Conservation (phyloP, 1,140 invertebrate species). For the Heliothis subflexa region DNA sequence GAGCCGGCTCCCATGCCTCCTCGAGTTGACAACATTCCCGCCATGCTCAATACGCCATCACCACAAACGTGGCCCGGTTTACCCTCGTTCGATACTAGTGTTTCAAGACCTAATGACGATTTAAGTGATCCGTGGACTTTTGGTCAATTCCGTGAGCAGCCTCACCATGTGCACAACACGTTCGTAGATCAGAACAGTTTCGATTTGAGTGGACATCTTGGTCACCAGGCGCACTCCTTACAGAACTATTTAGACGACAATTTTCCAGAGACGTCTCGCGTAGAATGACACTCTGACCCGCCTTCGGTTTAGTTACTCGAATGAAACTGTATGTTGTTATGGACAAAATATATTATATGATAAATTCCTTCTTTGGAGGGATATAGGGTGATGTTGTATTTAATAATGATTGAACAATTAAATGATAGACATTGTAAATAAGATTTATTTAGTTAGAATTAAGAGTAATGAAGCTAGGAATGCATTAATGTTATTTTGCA, state of each 20-base stretch:
- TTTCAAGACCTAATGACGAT: conserved; percentile 59
- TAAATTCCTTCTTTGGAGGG: conserved; percentile 48
- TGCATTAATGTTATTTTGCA: conserved; percentile 83
- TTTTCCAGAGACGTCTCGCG: conserved; percentile 74
- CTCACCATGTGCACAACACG: conserved; percentile 70
- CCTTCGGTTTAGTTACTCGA: conserved; percentile 28
- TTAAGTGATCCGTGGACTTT: conserved; percentile 74
- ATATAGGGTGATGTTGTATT: conserved; percentile 64
- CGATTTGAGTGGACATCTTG: conserved; percentile 69
- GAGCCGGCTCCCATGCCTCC: conserved; percentile 61
- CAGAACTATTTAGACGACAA: conserved; percentile 74
- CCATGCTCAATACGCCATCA: conserved; percentile 67
- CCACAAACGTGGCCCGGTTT: conserved; percentile 67
- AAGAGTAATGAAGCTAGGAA: conserved; percentile 80
- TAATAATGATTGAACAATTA: conserved; percentile 78
- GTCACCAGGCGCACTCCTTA: conserved; percentile 64
- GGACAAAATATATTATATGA: conserved; percentile 42
- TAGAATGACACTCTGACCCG: conserved; percentile 72
- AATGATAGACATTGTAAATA: conserved; percentile 82
- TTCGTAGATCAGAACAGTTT: conserved; percentile 78
- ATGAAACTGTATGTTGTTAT: conserved; percentile 47
- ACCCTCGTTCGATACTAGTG: conserved; percentile 65
- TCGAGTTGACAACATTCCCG: conserved; percentile 62
- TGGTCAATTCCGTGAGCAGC: conserved; percentile 76
- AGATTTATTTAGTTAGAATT: conserved; percentile 79